These are phyloP conservation scores for Festucalex cinctus DNA, from an alignment of 2,113 vertebrate species.

Conservation along the genomic window DNA sequence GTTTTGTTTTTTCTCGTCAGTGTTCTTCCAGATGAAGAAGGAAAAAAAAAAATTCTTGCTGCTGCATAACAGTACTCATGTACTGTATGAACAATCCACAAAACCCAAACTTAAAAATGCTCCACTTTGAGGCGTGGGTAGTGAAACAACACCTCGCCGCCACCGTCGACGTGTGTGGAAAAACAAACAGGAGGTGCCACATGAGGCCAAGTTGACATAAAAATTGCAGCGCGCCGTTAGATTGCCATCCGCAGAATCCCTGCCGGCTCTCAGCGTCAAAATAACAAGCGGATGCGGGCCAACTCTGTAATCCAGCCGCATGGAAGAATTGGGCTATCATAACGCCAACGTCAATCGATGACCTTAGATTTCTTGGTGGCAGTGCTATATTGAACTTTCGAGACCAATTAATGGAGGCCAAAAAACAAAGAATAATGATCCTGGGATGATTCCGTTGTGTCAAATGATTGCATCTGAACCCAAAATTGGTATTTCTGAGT, in stretches of 20 bases:
- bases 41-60: not conserved
- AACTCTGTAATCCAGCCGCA: not conserved
- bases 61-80: not conserved
- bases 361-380: not conserved
- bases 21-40: not conserved
- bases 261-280: slow-evolving; percentile 17
- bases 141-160: not conserved
- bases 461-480: no score
- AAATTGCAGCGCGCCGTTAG: slow-evolving; percentile 17
- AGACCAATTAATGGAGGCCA: not conserved
- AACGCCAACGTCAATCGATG: not conserved
- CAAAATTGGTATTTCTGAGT: no score
- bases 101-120: not conserved
- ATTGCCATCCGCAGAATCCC: slow-evolving; percentile 10
- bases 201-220: slow-evolving; percentile 17
- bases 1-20: not conserved
- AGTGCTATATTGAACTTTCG: not conserved
- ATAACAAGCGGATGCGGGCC: slow-evolving; percentile 12
- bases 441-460: no score
- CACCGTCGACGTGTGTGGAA: not conserved
- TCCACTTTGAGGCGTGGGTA: not conserved
- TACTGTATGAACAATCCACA: not conserved
- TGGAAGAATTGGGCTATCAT: not conserved
- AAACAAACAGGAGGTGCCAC: slow-evolving; percentile 5
- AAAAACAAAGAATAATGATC: no score